These are phyloP conservation scores for Erebia palarica DNA, from an alignment of 2,888 invertebrate genomes.

Conservation along the genomic window DNA sequence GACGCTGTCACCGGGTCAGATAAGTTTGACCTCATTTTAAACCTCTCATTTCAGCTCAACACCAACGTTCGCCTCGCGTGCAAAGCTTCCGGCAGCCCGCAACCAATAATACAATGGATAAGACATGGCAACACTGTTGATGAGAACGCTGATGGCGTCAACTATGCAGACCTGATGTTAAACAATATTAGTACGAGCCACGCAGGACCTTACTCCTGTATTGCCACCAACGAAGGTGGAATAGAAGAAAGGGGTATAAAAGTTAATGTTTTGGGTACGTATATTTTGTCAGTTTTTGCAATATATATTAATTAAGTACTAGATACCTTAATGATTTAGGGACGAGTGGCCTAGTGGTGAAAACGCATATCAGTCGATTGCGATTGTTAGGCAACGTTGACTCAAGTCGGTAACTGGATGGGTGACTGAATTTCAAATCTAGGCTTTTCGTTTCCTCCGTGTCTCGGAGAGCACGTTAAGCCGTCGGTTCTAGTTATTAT, in stretches of 20 bases:
- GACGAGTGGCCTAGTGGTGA: no score
- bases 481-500: no score
- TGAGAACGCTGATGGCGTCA: conserved; percentile 50
- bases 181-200: conserved; percentile 50
- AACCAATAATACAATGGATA: conserved; percentile 83
- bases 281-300: conserved; percentile 1
- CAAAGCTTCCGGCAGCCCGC: conserved; percentile 81
- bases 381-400: no score
- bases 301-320: no score
- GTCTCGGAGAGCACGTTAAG: no score
- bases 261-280: conserved; percentile 69
- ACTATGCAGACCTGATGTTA: conserved; percentile 62
- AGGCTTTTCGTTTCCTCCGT: no score
- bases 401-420: no score
- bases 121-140: conserved; percentile 65
- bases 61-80: conserved; percentile 69
- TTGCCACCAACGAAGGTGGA: conserved; percentile 81
- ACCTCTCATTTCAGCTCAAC: conserved; percentile 50
- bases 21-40: no score
- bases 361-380: no score
- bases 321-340: no score
- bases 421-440: no score
- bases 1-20: no score
- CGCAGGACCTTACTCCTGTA: conserved; percentile 81
- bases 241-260: conserved; percentile 58